Base-by-base conservation (phyloP, 2,888 invertebrate genomes). In the Ferdinandea cuprea region DNA sequence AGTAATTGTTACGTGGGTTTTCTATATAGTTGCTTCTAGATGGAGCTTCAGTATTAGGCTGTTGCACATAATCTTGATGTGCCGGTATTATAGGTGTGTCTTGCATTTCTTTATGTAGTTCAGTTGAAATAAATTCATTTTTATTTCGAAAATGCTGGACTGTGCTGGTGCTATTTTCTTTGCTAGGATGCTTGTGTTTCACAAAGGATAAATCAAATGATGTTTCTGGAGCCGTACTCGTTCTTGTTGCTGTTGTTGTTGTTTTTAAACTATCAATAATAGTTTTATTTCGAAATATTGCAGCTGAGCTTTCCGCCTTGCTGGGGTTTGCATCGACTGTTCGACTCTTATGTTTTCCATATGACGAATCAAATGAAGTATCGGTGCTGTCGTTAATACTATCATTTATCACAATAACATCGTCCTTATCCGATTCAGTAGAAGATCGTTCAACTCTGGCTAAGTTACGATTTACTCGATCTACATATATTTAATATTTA, bases 331-430 rank as follows among this genome's bases (percentile, higher is more conserved):
- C 0, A 5, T 80, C 68, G 7, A 48, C 8, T 4, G 25, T 40
- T 13, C 63, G 80, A 42, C 56, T 74, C 30, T 74, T 80, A 2
- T 32, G 28, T 19, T 52, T 68, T 3, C 44, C 19, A 25, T 52
- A 58, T 9, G 74, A 37, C 21, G 59, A 42, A 5, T 65, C 52
- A 19, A 50, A 37, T 17, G 65, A 40, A 9, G 35, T 21, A 19
- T 71, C 65, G 6, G 48, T 44, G 15, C 37, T 71, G 21, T 83
- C 77, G 35, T 72, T 72, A 71, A 72, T 83, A 66, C 56, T 83
- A 37, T 83, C 83, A 35, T 61, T 68, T 77, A 83, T 83, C 61
- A 83, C 72, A 72, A 83, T 83, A 42, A 72, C 72, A 50, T 83
- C 83, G 30, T 83, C 83, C 9, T 83, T 78, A 3, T 83, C 80